phyloP scores from a whole-genome alignment of 2,113 vertebrate species.

The Colius striatus region DNA sequence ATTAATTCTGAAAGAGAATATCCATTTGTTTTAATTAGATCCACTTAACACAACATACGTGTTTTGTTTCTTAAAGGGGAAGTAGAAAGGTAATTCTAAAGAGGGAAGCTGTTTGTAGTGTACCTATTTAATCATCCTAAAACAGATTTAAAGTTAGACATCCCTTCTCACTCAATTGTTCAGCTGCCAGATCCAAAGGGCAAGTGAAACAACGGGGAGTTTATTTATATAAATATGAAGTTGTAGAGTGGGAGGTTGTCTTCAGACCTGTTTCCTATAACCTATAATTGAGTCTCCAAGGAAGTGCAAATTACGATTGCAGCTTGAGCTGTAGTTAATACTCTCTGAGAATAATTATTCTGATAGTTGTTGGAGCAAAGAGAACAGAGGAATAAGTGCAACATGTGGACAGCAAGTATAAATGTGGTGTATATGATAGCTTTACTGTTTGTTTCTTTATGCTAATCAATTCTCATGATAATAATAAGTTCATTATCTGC shows the following conservation, averaged over 20 bases:
- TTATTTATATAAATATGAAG: conserved; percentile 65
- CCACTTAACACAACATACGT: not conserved
- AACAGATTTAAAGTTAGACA: not conserved
- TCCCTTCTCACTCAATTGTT: not conserved
- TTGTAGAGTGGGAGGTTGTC: conserved; percentile 29
- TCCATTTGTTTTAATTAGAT: conserved; percentile 57
- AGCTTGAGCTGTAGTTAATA: conserved; percentile 66
- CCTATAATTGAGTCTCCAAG: conserved; percentile 80
- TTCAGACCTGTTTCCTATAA: conserved; percentile 68
- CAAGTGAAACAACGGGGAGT: not conserved
- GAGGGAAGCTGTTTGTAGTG: not conserved
- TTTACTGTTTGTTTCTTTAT: conserved; percentile 34
- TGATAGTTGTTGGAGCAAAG: conserved; percentile 37
- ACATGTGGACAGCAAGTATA: not conserved
- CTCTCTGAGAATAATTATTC: conserved; percentile 78
- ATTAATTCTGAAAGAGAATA: conserved; percentile 58
- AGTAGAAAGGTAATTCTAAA: not conserved
- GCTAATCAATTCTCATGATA: not conserved
- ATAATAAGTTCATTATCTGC: conserved; percentile 18
- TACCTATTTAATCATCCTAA: not conserved
- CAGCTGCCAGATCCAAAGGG: conserved; percentile 14
- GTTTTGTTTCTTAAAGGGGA: not conserved
- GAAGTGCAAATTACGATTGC: conserved; percentile 61
- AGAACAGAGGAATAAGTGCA: conserved; percentile 23
- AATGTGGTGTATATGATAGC: not conserved